Conservation (phyloP, 2,113 vertebrate genomes). For the Hippocampus abdominalis region DNA sequence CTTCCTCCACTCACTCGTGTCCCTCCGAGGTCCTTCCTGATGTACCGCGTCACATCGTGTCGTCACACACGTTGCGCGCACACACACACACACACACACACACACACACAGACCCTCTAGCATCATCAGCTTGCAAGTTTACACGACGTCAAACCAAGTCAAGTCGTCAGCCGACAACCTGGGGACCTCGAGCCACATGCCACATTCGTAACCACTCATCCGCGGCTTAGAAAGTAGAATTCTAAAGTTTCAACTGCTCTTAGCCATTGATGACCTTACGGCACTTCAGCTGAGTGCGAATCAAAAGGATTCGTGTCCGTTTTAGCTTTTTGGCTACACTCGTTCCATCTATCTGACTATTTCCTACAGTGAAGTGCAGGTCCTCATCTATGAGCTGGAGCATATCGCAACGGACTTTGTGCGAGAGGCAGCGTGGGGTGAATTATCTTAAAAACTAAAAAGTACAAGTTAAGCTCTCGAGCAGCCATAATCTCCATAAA, state of each 20-base stretch:
- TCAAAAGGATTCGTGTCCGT: not conserved
- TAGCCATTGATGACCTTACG: not conserved
- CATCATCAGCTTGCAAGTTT: conserved; percentile 21
- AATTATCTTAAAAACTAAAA: too few relatives aligned
- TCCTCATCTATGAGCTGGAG: not conserved
- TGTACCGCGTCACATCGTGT: conserved; percentile 35
- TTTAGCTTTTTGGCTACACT: not conserved
- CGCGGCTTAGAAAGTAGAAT: not conserved
- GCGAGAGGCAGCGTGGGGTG: too few relatives aligned
- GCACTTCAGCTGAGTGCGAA: not conserved
- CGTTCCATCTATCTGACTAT: not conserved
- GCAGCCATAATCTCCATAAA: too few relatives aligned
- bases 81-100: conserved; percentile 29
- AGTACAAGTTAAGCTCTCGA: too few relatives aligned
- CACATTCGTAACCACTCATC: not conserved
- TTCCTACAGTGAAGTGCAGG: not conserved
- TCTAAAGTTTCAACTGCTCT: not conserved
- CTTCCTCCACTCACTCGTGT: conserved; percentile 22
- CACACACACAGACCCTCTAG: conserved; percentile 9
- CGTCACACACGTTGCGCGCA: conserved; percentile 27
- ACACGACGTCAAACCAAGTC: conserved; percentile 28
- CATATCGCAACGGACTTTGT: too few relatives aligned
- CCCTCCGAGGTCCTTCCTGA: conserved; percentile 48
- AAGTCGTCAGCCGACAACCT: not conserved
- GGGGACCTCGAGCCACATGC: not conserved